Evolutionary conservation across 2,888 invertebrate genomes (phyloP).

Genomic region (Pristionchus entomophagus): DNA sequence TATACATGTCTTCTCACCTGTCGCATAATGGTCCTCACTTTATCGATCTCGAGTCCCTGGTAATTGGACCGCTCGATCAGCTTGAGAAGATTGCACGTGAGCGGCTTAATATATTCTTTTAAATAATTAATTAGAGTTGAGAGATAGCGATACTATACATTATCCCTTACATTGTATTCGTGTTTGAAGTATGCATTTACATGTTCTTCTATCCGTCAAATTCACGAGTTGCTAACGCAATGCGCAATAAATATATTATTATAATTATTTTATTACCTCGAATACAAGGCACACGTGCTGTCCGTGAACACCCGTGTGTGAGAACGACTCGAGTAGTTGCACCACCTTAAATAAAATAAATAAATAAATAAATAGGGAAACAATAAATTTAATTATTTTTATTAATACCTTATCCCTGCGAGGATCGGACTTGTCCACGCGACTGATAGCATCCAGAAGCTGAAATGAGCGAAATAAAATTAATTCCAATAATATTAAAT

Average conservation of each 20-base stretch:
- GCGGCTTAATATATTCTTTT: slow-evolving; percentile 87
- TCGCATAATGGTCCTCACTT: slow-evolving; percentile 94
- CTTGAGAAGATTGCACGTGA: slow-evolving; percentile 97
- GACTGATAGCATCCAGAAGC: slow-evolving; percentile 33
- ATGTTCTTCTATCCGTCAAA: too few relatives aligned
- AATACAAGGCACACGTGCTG: slow-evolving; percentile 82
- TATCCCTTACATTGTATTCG: too few relatives aligned
- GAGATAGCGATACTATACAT: too few relatives aligned
- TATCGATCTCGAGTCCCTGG: slow-evolving; percentile 94
- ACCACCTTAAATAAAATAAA: too few relatives aligned
- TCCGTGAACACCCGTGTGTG: slow-evolving; percentile 97
- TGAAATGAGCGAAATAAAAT: not conserved
- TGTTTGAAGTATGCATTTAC: too few relatives aligned
- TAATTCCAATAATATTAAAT: too few relatives aligned
- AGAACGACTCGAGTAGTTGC: slow-evolving; percentile 97
- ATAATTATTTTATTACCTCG: too few relatives aligned
- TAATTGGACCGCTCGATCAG: slow-evolving; percentile 98
- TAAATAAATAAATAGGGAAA: too few relatives aligned
- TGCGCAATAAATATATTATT: too few relatives aligned
- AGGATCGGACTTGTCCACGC: slow-evolving; percentile 34
- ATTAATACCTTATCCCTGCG: slow-evolving; percentile 91
- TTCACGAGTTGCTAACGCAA: too few relatives aligned
- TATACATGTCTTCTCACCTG: slow-evolving; percentile 83
- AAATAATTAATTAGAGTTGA: too few relatives aligned
- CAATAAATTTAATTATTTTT: too few relatives aligned